Conservation (phyloP, 2,113 vertebrate species). For the Hippocampus abdominalis region DNA sequence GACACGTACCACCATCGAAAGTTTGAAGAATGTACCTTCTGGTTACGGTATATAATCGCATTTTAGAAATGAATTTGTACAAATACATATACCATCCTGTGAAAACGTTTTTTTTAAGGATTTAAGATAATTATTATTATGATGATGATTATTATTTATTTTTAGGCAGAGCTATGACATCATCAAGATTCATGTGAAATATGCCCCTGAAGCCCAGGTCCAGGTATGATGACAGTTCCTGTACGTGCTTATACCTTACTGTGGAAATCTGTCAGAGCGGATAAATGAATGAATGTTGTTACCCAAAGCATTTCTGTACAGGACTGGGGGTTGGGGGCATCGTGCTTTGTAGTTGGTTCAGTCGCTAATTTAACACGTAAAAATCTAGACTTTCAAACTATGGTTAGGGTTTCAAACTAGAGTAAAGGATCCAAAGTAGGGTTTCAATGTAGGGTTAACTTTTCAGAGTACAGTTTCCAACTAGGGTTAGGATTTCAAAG, state of each 20-base stretch:
- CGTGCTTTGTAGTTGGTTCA: no score
- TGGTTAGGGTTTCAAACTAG: no score
- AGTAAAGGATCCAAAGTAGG: no score
- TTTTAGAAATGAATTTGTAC: neutral
- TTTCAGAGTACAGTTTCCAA: no score
- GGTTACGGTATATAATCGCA: constrained; percentile 81
- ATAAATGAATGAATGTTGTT: no score
- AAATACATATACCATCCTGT: neutral
- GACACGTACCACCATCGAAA: constrained; percentile 74
- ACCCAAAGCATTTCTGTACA: no score
- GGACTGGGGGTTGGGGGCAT: no score
- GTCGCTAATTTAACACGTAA: no score
- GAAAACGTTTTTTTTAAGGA: neutral
- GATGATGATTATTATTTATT: neutral
- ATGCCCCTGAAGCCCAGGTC: constrained; percentile 72
- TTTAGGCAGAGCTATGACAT: constrained; percentile 87
- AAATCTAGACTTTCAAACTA: no score
- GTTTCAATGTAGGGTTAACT: no score
- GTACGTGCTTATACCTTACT: neutral
- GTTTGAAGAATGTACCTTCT: constrained; percentile 83
- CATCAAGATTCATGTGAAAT: constrained; percentile 76
- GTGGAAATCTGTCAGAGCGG: no score
- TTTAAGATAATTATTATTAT: neutral
- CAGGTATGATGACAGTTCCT: constrained; percentile 68
- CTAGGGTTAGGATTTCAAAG: no score